phyloP scores from a whole-genome alignment of 35 echinoderm and acorn worm genomes.

The Hemicentrotus pulcherrimus region DNA sequence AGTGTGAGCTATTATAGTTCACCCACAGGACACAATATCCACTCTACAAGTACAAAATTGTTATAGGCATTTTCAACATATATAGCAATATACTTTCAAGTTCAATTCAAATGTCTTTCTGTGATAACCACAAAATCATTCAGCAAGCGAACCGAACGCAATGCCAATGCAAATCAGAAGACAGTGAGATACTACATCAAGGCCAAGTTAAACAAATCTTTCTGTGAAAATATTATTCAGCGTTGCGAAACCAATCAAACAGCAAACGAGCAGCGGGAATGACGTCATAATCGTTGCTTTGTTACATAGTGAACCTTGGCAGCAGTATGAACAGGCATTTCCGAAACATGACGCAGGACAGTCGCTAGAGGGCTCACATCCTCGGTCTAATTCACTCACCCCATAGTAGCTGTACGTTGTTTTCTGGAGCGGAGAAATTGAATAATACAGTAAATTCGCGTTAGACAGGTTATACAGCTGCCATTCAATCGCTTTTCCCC shows the following conservation, averaged over 20 bases:
- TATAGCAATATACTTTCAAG: too few species aligned
- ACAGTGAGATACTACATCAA: too few species aligned
- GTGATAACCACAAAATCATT: too few species aligned
- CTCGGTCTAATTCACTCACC: not conserved
- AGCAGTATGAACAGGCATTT: not conserved
- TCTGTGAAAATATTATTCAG: not conserved
- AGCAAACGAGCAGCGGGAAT: not conserved
- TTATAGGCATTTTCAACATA: too few species aligned
- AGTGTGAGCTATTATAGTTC: too few species aligned
- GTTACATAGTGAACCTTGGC: not conserved
- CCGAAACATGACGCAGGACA: not conserved
- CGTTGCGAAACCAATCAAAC: not conserved
- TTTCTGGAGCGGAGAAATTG: not conserved
- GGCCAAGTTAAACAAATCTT: not conserved
- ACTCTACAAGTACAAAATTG: too few species aligned
- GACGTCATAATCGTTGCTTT: not conserved
- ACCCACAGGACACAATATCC: too few species aligned
- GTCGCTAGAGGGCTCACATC: conserved; percentile 31
- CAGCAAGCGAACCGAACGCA: too few species aligned
- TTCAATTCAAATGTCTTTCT: too few species aligned
- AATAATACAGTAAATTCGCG: not conserved
- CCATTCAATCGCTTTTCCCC: too few species aligned
- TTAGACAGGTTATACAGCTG: too few species aligned
- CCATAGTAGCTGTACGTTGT: not conserved
- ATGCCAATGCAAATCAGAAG: too few species aligned